Base-by-base conservation (phyloP, 2,797 vertebrate species). In the Scarus forsteni region DNA sequence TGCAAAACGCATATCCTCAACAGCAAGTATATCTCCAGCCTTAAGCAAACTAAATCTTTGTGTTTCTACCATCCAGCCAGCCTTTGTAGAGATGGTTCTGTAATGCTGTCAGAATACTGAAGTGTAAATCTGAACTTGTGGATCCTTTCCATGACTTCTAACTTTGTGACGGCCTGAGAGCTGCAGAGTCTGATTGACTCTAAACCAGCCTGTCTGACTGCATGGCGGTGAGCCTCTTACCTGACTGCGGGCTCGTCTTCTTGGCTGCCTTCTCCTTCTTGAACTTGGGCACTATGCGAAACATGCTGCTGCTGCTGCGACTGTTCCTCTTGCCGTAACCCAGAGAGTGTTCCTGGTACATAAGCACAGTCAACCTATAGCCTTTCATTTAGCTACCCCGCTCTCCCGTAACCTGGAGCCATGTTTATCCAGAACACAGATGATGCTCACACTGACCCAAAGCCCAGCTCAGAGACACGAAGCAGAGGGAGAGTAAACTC, bases 211-310 rank as follows among this genome's bases (percentile, higher is more conserved):
- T 46, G 27, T 38, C 54, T 56, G 48, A 27, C n/a, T 27, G 27
- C 27, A 27, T 27, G 3, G 40, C 13, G 56, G n/a, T 19, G 58
- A 45, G 77, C 6, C 15, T 38, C 96, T 89, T 97, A 99, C 98
- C 98, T 96, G 96, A 96, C 92, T 97, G 97, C 69, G 95, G 92
- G 81, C 94, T 96, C 38, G 92, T 94, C 94, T 98, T 99, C 95
- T 98, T 95, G 91, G 95, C 85, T 57, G 91, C 86, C 86, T 97
- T 99, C 82, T 99, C 98, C 89, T 98, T 99, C 95, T 99, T 99
- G 95, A 99, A 99, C 87, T 98, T 99, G 93, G 98, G 98, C 86
- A 98, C 98, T 75, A 99, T 99, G 76, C 97, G 97, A 76, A 99
- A 99, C 91, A 99, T 95, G 59, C 97, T 95, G 92, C 96, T 95